These are phyloP conservation scores for Ophion slaviceki DNA, from an alignment of 2,888 invertebrate genomes.

Conservation along the genomic window DNA sequence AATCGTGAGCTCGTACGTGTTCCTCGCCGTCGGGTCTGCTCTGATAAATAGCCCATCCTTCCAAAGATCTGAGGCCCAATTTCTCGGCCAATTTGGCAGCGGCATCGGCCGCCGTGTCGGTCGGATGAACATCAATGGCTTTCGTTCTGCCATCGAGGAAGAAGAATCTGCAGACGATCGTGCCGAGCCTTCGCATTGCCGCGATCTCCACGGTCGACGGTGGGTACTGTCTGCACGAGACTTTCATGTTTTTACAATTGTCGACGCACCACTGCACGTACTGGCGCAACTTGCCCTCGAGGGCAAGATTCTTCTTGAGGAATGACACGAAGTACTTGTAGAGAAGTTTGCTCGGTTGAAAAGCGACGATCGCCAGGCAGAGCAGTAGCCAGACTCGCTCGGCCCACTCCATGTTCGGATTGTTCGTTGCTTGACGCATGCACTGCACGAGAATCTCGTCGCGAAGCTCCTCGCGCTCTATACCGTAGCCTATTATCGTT, in stretches of 20 bases:
- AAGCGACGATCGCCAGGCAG: slow-evolving; percentile 95
- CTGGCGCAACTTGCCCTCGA: slow-evolving; percentile 89
- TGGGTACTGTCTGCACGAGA: slow-evolving; percentile 91
- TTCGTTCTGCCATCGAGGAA: slow-evolving; percentile 97
- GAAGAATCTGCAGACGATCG: slow-evolving; percentile 96
- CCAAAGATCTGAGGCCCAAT: slow-evolving; percentile 91
- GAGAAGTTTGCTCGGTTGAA: slow-evolving; percentile 94
- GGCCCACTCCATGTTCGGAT: slow-evolving; percentile 92
- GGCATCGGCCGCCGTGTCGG: slow-evolving; percentile 96
- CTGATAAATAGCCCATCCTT: slow-evolving; percentile 98
- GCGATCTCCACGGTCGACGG: slow-evolving; percentile 97
- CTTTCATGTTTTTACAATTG: slow-evolving; percentile 94
- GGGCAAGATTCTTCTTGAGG: slow-evolving; percentile 88
- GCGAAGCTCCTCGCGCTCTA: slow-evolving; percentile 95
- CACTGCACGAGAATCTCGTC: slow-evolving; percentile 97
- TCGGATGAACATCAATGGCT: slow-evolving; percentile 97
- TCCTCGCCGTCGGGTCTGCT: slow-evolving; percentile 94
- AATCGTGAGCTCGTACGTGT: slow-evolving; percentile 95
- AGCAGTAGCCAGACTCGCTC: slow-evolving; percentile 95
- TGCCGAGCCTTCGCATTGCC: slow-evolving; percentile 95
- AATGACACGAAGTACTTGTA: slow-evolving; percentile 92
- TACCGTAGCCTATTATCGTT: slow-evolving; percentile 92
- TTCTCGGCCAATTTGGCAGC: slow-evolving; percentile 95
- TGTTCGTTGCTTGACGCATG: slow-evolving; percentile 94
- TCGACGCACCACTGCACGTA: slow-evolving; percentile 97